These are phyloP conservation scores for Chesias legatella DNA, from an alignment of 2,888 invertebrate species.

Conservation along the genomic window DNA sequence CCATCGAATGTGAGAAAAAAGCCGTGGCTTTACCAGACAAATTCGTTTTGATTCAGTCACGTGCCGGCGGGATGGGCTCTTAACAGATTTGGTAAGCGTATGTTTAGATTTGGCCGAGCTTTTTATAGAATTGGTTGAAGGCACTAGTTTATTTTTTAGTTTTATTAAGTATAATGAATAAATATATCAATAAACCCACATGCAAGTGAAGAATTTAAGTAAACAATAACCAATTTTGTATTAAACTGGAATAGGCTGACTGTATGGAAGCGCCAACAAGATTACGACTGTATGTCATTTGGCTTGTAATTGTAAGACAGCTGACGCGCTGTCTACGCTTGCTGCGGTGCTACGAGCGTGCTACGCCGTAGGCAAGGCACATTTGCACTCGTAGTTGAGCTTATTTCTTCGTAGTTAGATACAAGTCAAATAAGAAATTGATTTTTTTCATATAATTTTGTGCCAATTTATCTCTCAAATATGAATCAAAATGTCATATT, in stretches of 20 bases:
- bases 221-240: background rate
- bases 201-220: no score
- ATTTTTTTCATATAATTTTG: no score
- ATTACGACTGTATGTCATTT: slow-evolving; percentile 56
- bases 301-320: slow-evolving; percentile 62
- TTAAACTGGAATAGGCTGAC: slow-evolving; percentile 11
- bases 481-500: no score
- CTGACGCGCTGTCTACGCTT: slow-evolving; percentile 50
- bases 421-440: no score
- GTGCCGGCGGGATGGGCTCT: slow-evolving; percentile 67
- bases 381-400: no score
- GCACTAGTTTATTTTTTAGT: slow-evolving; percentile 30
- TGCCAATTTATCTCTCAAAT: no score
- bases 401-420: no score
- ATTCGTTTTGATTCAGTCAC: slow-evolving; percentile 76
- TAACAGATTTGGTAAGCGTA: slow-evolving; percentile 68
- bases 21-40: slow-evolving; percentile 73
- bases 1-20: slow-evolving; percentile 71
- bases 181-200: no score
- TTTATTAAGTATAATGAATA: no score
- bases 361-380: slow-evolving; percentile 15
- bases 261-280: slow-evolving; percentile 39
- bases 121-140: slow-evolving; percentile 66
- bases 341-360: slow-evolving; percentile 5
- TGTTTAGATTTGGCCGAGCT: slow-evolving; percentile 61